A percentile compares a stretch with the other conserved stretches of the same genome.
Evolutionary conservation across 2,113 vertebrate genomes (phyloP).

Genomic region (Ranitomeya imitator): DNA sequence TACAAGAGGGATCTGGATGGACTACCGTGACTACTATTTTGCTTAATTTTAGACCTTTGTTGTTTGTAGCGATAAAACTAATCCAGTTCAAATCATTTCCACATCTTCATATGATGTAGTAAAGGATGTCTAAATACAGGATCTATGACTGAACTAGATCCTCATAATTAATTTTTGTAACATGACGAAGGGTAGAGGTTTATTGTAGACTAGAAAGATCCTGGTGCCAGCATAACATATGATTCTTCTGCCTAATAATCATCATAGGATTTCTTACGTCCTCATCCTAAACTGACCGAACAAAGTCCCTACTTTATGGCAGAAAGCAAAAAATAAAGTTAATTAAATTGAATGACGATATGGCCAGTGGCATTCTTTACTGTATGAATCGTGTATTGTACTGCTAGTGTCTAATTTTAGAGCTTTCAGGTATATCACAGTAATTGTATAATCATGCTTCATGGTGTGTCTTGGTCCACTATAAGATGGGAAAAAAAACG

Average conservation of each 20-base stretch:
- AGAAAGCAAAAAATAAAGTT: background rate
- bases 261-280: background rate
- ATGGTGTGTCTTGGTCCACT: background rate
- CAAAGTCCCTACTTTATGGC: constrained; percentile 11
- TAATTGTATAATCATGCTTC: background rate
- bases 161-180: background rate
- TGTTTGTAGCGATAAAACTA: background rate
- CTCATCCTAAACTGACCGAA: background rate
- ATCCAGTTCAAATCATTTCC: background rate
- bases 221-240: background rate
- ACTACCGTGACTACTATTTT: background rate
- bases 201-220: background rate
- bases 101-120: background rate
- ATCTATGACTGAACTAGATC: too few species aligned
- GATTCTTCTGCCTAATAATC: background rate
- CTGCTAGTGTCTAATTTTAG: background rate
- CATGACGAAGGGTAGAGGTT: background rate
- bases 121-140: background rate
- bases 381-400: background rate
- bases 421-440: background rate
- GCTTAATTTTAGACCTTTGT: background rate
- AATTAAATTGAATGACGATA: background rate
- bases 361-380: background rate
- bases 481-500: too few species aligned
- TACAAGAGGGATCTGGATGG: too few species aligned